Evolutionary conservation across 2,888 invertebrate species (phyloP).

Genomic region (Sinopyrophorus schimmeli): DNA sequence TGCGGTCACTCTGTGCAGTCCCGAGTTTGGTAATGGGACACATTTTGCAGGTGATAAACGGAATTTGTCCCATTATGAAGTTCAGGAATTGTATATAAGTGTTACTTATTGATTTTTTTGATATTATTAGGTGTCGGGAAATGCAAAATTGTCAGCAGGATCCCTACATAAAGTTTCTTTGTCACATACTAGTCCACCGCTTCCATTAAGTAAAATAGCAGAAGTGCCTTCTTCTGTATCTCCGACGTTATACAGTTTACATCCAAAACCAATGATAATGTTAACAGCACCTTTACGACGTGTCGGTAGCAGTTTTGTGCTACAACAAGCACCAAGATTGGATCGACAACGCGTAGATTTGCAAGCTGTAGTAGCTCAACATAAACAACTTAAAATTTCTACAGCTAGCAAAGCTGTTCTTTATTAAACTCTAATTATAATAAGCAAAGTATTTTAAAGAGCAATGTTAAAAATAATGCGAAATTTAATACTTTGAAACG

Average conservation of each 20-base stretch:
- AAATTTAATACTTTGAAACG: slow-evolving; percentile 40
- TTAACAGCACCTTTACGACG: slow-evolving; percentile 63
- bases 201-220: slow-evolving; percentile 6
- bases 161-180: slow-evolving; percentile 9
- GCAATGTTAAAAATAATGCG: slow-evolving; percentile 42
- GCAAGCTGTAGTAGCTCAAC: slow-evolving; percentile 45
- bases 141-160: slow-evolving; percentile 5
- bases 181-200: slow-evolving; percentile 3
- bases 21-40: too few species aligned
- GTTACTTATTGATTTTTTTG: too few species aligned
- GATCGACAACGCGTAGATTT: slow-evolving; percentile 51
- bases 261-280: slow-evolving; percentile 64
- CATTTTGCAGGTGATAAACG: too few species aligned
- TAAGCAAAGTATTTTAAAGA: slow-evolving; percentile 36
- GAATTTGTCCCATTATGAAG: too few species aligned
- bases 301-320: slow-evolving; percentile 61
- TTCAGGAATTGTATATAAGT: too few species aligned
- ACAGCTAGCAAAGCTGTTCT: slow-evolving; percentile 39
- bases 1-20: too few species aligned
- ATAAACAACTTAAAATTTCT: slow-evolving; percentile 39
- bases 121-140: slow-evolving; percentile 4
- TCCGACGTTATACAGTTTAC: slow-evolving; percentile 55
- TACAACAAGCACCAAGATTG: slow-evolving; percentile 52
- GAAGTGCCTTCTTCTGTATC: slow-evolving; percentile 20
- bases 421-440: slow-evolving; percentile 33